Evolutionary conservation across 2,113 vertebrate species (phyloP), one percentile per base, ranked within the genome.

Genomic region (Dipodomys ordii): DNA sequence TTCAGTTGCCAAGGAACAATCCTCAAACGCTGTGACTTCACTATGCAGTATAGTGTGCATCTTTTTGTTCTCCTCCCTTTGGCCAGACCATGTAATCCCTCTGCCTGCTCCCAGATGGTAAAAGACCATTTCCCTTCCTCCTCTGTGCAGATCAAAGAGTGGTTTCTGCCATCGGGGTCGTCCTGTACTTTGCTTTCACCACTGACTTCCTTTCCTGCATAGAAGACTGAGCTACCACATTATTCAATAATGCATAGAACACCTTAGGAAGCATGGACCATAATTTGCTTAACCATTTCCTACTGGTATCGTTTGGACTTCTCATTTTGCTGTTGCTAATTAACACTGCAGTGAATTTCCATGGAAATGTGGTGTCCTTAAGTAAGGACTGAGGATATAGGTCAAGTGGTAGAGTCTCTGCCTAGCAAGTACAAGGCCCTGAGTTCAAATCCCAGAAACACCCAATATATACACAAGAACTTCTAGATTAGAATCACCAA

Each of bases 261-360:
- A 64, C 39, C 49, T 86, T 82, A 79, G 71, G 82, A 84, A 88
- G 65, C 62, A 69, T 44, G 46, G 27, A 49, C 39, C 57, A 35
- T 46, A 77, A 83, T 72, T 74, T 79, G n/a, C 62, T 62, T 65
- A 85, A 28, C n/a, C 18, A 44, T 88, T 94, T 87, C 93, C 71
- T 82, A 15, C 13, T 88, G 68, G 57, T 67, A 35, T 64, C 60
- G 57, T 68, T 68, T 93, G 32, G 6, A 10, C 18, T 78, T 81
- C 80, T 87, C 39, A 32, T 95, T 94, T 95, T 85, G n/a, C 64
- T 78, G 3, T 87, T 78, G 46, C 49, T 85, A 83, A 78, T 62
- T 90, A 73, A 81, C 15, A 19, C 69, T 73, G 65, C n/a, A 74
- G 0, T 67, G 83, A 91, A 46, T 39, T 49, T 72, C 53, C 53